These are phyloP conservation scores for Eriocheir sinensis DNA, from an alignment of 1,140 invertebrate genomes.

Conservation along the genomic window DNA sequence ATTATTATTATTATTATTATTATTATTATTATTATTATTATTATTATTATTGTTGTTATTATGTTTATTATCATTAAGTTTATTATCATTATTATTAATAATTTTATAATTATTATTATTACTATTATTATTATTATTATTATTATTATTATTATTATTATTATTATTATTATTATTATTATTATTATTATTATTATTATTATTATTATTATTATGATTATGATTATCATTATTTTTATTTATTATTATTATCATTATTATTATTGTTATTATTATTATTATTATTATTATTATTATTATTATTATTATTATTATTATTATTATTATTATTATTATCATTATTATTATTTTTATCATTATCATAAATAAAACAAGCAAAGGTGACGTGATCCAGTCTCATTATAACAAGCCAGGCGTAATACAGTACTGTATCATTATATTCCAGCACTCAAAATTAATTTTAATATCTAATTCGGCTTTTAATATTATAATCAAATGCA, in stretches of 20 bases:
- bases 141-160: not conserved
- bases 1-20: not conserved
- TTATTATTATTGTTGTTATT: too few relatives aligned
- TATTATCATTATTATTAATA: not conserved
- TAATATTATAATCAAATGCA: constrained; percentile 17
- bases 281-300: not conserved
- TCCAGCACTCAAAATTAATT: constrained; percentile 5
- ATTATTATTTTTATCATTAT: too few relatives aligned
- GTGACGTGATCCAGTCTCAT: not conserved
- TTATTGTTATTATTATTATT: not conserved
- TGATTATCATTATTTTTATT: not conserved
- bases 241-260: not conserved
- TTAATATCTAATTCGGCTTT: not conserved
- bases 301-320: not conserved
- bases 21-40: not conserved
- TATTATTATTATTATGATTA: not conserved
- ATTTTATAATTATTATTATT: not conserved
- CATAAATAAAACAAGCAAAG: not conserved
- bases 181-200: not conserved
- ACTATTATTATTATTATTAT: not conserved
- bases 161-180: not conserved
- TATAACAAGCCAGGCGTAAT: not conserved
- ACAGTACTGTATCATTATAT: not conserved
- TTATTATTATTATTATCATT: not conserved
- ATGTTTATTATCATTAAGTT: not conserved